Evolutionary conservation across 2,113 vertebrate genomes (phyloP).

Genomic region (Nerophis lumbriciformis): DNA sequence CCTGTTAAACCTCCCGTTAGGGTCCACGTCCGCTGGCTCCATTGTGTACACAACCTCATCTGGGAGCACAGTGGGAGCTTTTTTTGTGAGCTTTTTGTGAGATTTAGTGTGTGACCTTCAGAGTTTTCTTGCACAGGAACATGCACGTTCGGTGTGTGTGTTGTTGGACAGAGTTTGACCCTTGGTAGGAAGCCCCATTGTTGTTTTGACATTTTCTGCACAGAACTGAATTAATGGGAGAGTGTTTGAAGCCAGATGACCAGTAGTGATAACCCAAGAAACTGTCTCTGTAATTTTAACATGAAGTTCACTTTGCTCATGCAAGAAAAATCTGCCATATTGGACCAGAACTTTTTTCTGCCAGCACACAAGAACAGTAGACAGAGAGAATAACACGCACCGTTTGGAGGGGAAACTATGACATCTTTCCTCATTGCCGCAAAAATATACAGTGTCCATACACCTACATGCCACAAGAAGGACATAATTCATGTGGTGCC

Average conservation of each 20-base stretch:
- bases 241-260: constrained; percentile 44
- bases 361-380: constrained; percentile 23
- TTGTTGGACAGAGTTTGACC: constrained; percentile 29
- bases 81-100: constrained; percentile 30
- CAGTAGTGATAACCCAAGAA: constrained; percentile 20
- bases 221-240: constrained; percentile 54
- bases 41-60: constrained; percentile 44
- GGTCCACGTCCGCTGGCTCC: constrained; percentile 42
- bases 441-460: constrained; percentile 5
- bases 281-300: constrained; percentile 43
- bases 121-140: constrained; percentile 35
- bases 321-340: constrained; percentile 56
- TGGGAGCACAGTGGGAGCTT: constrained; percentile 41
- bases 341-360: constrained; percentile 51
- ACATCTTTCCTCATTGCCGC: constrained; percentile 1
- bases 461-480: constrained; percentile 15
- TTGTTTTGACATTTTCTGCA: constrained; percentile 64
- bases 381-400: constrained; percentile 2
- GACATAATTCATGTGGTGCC: constrained; percentile 23
- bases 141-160: constrained; percentile 5
- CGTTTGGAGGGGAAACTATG: background rate
- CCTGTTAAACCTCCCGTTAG: constrained; percentile 37
- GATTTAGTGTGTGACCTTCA: constrained; percentile 41
- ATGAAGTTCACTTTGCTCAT: constrained; percentile 16
- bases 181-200: constrained; percentile 58